A percentile compares a stretch with the other conserved stretches of the same genome.
phyloP scores from a whole-genome alignment of 2,888 invertebrate species.

The Dasysyrphus tricinctus region DNA sequence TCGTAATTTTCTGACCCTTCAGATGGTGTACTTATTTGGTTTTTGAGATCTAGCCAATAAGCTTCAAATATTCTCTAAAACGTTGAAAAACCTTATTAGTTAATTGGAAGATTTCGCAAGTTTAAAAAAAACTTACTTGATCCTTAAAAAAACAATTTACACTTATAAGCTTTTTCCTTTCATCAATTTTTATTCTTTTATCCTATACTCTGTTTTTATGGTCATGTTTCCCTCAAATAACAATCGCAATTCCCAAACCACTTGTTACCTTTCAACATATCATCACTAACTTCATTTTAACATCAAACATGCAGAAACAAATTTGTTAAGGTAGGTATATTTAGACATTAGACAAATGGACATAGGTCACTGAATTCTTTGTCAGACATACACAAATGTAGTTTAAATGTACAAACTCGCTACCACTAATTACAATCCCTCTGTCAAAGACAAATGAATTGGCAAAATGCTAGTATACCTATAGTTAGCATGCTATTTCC shows the following conservation, averaged over 20 bases:
- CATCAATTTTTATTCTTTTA: not conserved
- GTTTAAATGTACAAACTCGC: too few relatives aligned
- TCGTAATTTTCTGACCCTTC: too few relatives aligned
- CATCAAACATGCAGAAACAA: slow-evolving; percentile 5
- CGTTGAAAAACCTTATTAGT: too few relatives aligned
- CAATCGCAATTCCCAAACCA: not conserved
- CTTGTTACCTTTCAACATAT: slow-evolving; percentile 4
- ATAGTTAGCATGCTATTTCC: not conserved
- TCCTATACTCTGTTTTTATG: not conserved
- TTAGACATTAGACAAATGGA: not conserved
- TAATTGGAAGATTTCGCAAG: too few relatives aligned
- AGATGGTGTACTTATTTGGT: too few relatives aligned
- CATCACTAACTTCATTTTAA: slow-evolving; percentile 17
- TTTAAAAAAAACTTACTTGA: too few relatives aligned
- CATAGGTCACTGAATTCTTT: not conserved
- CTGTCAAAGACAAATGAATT: slow-evolving; percentile 26
- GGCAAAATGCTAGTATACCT: slow-evolving; percentile 20
- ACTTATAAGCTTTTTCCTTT: not conserved
- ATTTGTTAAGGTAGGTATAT: not conserved
- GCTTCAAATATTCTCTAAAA: too few relatives aligned
- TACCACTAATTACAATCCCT: slow-evolving; percentile 49
- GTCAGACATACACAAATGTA: slow-evolving; percentile 33
- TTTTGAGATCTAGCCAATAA: too few relatives aligned
- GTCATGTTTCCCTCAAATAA: not conserved
- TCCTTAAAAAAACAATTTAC: not conserved